phyloP scores from a whole-genome alignment of 2,888 invertebrate genomes.

The Venusia cambrica region DNA sequence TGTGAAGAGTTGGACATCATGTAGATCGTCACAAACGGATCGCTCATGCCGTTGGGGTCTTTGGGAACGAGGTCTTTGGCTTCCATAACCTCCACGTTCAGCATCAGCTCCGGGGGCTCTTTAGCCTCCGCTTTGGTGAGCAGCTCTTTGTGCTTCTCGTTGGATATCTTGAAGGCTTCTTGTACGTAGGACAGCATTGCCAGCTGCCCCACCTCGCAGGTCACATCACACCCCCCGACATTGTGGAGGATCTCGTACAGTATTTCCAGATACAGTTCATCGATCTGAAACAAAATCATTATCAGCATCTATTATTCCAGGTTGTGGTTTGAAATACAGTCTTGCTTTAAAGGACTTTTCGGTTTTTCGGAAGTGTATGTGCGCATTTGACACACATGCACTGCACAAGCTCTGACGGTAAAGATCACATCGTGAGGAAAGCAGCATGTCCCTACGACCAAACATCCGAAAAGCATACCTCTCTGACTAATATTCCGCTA shows the following conservation, averaged over 20 bases:
- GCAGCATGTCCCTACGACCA: too few species aligned
- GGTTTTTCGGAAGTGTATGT: too few species aligned
- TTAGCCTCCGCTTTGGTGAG: constrained; percentile 87
- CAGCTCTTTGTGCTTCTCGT: constrained; percentile 87
- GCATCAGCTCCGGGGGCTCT: constrained; percentile 90
- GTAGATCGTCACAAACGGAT: constrained; percentile 97
- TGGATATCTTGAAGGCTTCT: constrained; percentile 88
- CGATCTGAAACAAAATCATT: constrained; percentile 86
- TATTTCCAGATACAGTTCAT: constrained; percentile 92
- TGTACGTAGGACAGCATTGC: constrained; percentile 88
- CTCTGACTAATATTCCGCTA: too few species aligned
- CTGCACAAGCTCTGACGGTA: too few species aligned
- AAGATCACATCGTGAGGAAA: too few species aligned
- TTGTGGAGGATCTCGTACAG: constrained; percentile 92
- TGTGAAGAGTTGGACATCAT: constrained; percentile 88
- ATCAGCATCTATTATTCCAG: too few species aligned
- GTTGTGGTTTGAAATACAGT: too few species aligned
- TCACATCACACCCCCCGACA: constrained; percentile 90
- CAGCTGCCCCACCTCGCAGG: constrained; percentile 85
- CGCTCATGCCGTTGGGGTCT: constrained; percentile 96
- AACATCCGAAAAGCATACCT: too few species aligned
- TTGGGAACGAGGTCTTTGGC: constrained; percentile 92
- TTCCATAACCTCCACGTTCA: constrained; percentile 93
- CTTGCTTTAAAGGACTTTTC: too few species aligned
- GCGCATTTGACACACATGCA: too few species aligned